Base-by-base conservation (phyloP, 2,888 invertebrate genomes). In the Hydraecia micacea region DNA sequence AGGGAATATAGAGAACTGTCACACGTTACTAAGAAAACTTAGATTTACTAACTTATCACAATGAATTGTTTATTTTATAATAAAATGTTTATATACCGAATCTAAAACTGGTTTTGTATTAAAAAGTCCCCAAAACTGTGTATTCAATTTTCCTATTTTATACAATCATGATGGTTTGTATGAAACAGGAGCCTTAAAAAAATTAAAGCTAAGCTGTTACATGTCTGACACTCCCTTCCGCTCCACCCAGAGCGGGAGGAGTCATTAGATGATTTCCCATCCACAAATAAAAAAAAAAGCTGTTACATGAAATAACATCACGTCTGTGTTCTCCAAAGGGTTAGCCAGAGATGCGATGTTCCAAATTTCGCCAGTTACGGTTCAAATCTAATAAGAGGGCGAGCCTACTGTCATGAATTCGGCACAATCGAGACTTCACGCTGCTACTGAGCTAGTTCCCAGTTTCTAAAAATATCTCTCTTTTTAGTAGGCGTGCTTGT, bases 1-100 rank as follows among this genome's bases (percentile, higher is more conserved):
- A 75, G 97, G 97, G n/a, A 96, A 96, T 85, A 93, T 96, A 88
- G 97, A 97, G 81, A 97, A 96, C 87, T 97, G 97, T 83, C 95
- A 96, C 85, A 94, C 94, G 46, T 94, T 97, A 86, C 88, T 97
- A 69, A 93, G 96, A 77, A 97, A 97, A 89, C 92, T 97, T 70
- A 91, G 94, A 77, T 93, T 93, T 85, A 93, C 91, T 80, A 94
- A 92, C 88, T 86, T 92, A 85, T 91, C 94, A 69, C 92, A 92
- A 91, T 92, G 87, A 91, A 81, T 83, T 80, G 80, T 86, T 87
- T 85, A 76, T 62, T 78, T 73, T 80, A 39, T 68, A 90, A 73
- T 86, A 80, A 89, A 85, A 83, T 84, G 69, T 81, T 77, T 85
- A 82, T 89, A 72, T 73, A 81, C 65, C 36, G 39, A 65, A 74